phyloP scores from a whole-genome alignment of 2,113 vertebrate genomes.

The Gobiocypris rarus region DNA sequence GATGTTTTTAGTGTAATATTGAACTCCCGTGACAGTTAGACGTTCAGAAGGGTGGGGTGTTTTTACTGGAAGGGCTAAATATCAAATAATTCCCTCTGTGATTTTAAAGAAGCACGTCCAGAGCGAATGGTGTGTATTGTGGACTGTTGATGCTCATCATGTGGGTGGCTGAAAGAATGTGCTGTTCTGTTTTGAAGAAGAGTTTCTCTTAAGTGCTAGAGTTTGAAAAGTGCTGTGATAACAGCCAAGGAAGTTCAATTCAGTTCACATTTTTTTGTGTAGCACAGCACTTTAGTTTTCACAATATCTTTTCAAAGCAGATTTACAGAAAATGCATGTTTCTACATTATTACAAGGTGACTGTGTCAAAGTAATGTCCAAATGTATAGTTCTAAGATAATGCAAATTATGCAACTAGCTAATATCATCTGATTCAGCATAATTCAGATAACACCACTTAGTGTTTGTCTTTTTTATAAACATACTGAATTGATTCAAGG shows the following conservation, averaged over 20 bases:
- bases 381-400: too few relatives aligned
- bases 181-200: conserved; percentile 18
- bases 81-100: conserved; percentile 30
- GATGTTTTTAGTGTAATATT: conserved; percentile 29
- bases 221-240: conserved; percentile 22
- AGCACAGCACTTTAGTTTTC: too few relatives aligned
- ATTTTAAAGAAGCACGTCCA: background rate
- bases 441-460: background rate
- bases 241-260: background rate
- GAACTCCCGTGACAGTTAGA: conserved; percentile 15
- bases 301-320: too few relatives aligned
- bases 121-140: conserved; percentile 1
- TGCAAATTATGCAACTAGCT: too few relatives aligned
- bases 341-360: too few relatives aligned
- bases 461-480: background rate
- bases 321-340: too few relatives aligned
- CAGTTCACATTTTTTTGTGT: too few relatives aligned
- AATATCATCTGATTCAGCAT: background rate
- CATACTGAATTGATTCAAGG: background rate
- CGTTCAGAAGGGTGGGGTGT: conserved; percentile 27
- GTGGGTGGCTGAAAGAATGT: conserved; percentile 28
- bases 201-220: conserved; percentile 17
- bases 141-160: conserved; percentile 22
- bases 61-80: conserved; percentile 25
- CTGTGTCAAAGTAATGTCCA: too few relatives aligned